Evolutionary conservation across 2,888 invertebrate genomes (phyloP).

Genomic region (Philhelius pedissequus): DNA sequence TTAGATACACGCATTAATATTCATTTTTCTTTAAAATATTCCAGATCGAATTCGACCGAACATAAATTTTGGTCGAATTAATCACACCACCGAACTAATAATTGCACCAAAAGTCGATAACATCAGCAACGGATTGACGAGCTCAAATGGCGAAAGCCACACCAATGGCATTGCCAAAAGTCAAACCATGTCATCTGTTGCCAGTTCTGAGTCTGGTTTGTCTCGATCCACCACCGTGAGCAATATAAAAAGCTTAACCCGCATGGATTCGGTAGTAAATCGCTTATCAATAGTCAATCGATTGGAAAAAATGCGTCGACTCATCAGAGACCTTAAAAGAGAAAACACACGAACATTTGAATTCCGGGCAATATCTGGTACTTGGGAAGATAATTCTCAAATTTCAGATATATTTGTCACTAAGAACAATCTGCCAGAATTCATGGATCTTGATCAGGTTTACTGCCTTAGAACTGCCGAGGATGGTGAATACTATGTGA

Average conservation of each 20-base stretch:
- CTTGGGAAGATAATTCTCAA: slow-evolving; percentile 75
- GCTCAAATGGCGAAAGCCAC: slow-evolving; percentile 49
- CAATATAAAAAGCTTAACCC: slow-evolving; percentile 72
- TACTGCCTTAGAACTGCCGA: slow-evolving; percentile 74
- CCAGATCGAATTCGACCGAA: slow-evolving; percentile 81
- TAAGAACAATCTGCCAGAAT: slow-evolving; percentile 75
- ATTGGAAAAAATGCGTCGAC: slow-evolving; percentile 75
- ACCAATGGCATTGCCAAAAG: slow-evolving; percentile 61
- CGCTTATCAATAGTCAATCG: slow-evolving; percentile 70
- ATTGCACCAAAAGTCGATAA: slow-evolving; percentile 76
- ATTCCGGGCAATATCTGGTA: slow-evolving; percentile 76
- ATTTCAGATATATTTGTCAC: slow-evolving; percentile 77
- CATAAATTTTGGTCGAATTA: slow-evolving; percentile 80
- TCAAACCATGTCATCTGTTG: slow-evolving; percentile 59
- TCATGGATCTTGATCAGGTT: slow-evolving; percentile 76
- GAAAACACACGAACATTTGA: slow-evolving; percentile 75
- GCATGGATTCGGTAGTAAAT: slow-evolving; percentile 57
- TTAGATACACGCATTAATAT: no score
- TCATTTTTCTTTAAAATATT: no score
- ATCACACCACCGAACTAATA: slow-evolving; percentile 81
- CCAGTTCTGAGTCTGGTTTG: slow-evolving; percentile 63
- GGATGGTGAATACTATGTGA: slow-evolving; percentile 75
- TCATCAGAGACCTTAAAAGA: slow-evolving; percentile 75
- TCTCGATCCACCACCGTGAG: slow-evolving; percentile 75
- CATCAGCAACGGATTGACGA: slow-evolving; percentile 71